Percentiles rank a stretch among this genome's conserved stretches.
These are phyloP conservation scores for Belonocnema kinseyi DNA, from an alignment of 1,140 invertebrate species.

Conservation along the genomic window DNA sequence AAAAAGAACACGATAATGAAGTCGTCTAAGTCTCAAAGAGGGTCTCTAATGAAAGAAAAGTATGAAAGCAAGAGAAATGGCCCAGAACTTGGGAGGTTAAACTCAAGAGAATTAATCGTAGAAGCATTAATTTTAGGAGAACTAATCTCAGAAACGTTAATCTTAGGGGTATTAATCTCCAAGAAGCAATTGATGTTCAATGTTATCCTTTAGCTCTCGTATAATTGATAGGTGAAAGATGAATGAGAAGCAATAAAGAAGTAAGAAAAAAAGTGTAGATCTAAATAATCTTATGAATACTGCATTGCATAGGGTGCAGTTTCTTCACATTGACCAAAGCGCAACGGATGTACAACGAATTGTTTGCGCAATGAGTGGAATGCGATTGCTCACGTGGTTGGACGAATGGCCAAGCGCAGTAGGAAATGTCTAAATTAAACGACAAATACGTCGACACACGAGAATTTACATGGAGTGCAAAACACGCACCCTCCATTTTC, in stretches of 20 bases:
- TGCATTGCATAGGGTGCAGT: too few relatives aligned
- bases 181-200: not conserved
- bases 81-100: not conserved
- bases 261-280: not conserved
- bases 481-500: constrained; percentile 72
- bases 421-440: constrained; percentile 73
- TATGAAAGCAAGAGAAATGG: not conserved
- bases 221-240: not conserved
- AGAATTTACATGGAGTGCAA: constrained; percentile 69
- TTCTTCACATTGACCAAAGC: too few relatives aligned
- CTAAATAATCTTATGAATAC: not conserved
- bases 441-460: constrained; percentile 71
- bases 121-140: not conserved
- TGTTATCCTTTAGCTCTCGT: not conserved
- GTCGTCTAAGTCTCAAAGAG: not conserved
- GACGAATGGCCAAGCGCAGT: constrained; percentile 50
- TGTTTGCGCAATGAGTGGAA: constrained; percentile 61
- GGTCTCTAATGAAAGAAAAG: not conserved
- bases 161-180: not conserved
- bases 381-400: constrained; percentile 55
- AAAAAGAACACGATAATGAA: constrained; percentile 23
- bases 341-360: constrained; percentile 43
- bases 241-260: not conserved
- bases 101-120: not conserved
- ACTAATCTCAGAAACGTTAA: not conserved